phyloP scores from a whole-genome alignment of 2,113 vertebrate genomes.

The Embiotoca jacksoni region DNA sequence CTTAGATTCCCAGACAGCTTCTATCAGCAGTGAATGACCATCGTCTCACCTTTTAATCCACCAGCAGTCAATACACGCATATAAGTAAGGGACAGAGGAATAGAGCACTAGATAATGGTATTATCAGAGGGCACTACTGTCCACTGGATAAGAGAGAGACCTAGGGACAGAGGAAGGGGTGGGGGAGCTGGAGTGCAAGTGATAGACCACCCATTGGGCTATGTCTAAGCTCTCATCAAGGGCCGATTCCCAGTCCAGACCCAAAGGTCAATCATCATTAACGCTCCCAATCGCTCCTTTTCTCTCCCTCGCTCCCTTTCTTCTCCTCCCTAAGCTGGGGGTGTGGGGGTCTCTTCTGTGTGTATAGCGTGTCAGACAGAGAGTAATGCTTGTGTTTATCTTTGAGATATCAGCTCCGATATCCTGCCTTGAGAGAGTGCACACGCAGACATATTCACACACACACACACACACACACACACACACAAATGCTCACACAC shows the following conservation, averaged over 20 bases:
- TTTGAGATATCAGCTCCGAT: slow-evolving; percentile 75
- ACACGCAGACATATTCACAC: slow-evolving; percentile 45
- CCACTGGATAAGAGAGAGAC: slow-evolving; percentile 40
- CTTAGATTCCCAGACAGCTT: slow-evolving; percentile 70
- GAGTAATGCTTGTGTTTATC: slow-evolving; percentile 81
- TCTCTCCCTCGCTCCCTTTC: slow-evolving; percentile 53
- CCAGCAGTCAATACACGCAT: slow-evolving; percentile 38
- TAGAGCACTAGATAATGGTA: slow-evolving; percentile 36
- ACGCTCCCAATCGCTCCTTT: slow-evolving; percentile 54
- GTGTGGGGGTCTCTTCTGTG: slow-evolving; percentile 30
- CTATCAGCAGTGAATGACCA: slow-evolving; percentile 73
- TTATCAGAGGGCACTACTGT: slow-evolving; percentile 53
- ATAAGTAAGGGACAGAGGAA: slow-evolving; percentile 14
- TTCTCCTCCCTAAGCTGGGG: slow-evolving; percentile 37
- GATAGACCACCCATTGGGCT: slow-evolving; percentile 74
- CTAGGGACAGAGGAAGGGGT: not conserved
- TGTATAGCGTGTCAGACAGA: slow-evolving; percentile 75
- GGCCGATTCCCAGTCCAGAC: slow-evolving; percentile 65
- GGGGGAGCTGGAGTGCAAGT: slow-evolving; percentile 42
- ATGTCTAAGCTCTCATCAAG: slow-evolving; percentile 72
- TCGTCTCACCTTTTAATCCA: slow-evolving; percentile 78
- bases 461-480: slow-evolving; percentile 26
- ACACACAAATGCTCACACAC: slow-evolving; percentile 35
- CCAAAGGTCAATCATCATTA: slow-evolving; percentile 78
- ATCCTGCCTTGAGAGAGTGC: slow-evolving; percentile 68